phyloP scores from a whole-genome alignment of 2,888 invertebrate genomes.

The Noctua janthe region DNA sequence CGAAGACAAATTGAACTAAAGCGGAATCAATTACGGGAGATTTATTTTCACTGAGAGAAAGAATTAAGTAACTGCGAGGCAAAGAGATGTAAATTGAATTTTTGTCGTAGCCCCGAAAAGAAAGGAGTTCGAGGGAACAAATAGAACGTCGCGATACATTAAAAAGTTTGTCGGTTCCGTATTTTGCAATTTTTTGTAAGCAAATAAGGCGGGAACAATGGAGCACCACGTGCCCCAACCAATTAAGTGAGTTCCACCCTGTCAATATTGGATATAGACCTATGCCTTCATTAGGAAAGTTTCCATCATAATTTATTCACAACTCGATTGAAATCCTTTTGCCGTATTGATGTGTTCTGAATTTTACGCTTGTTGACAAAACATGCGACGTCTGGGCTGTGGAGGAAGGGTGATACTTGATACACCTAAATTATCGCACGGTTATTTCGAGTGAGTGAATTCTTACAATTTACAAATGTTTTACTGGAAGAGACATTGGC shows the following conservation, averaged over 20 bases:
- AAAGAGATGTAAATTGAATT: constrained; percentile 88
- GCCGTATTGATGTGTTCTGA: constrained; percentile 49
- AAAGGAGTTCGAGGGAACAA: constrained; percentile 75
- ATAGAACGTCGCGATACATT: constrained; percentile 75
- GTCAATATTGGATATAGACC: constrained; percentile 57
- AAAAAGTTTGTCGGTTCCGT: constrained; percentile 74
- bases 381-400: constrained; percentile 23
- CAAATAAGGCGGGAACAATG: constrained; percentile 56
- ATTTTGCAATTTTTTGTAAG: constrained; percentile 71
- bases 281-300: constrained; percentile 60
- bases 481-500: constrained; percentile 62
- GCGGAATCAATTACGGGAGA: constrained; percentile 89
- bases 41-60: constrained; percentile 88
- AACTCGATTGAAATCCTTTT: constrained; percentile 61
- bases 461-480: constrained; percentile 50
- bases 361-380: constrained; percentile 58
- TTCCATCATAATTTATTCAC: constrained; percentile 60
- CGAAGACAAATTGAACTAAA: constrained; percentile 90
- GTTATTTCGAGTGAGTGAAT: constrained; percentile 68
- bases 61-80: constrained; percentile 87
- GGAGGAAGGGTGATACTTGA: constrained; percentile 64
- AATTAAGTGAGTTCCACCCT: constrained; percentile 54
- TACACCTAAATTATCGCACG: constrained; percentile 70
- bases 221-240: constrained; percentile 36
- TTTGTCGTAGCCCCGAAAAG: constrained; percentile 81